phyloP scores from a whole-genome alignment of 2,888 invertebrate species.

The Dichetophora obliterata region DNA sequence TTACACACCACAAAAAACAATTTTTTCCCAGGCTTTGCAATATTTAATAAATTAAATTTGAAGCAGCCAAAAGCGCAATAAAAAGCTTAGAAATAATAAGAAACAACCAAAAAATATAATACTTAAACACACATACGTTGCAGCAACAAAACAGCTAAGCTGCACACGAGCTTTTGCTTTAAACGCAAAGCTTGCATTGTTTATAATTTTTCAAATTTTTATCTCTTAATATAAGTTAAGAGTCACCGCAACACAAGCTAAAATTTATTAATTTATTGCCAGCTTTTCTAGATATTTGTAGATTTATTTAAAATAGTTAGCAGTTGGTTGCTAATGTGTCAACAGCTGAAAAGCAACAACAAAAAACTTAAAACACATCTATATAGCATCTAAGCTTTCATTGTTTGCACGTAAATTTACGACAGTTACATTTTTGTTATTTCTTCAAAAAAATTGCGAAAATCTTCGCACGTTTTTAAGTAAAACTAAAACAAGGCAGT shows the following conservation, averaged over 20 bases:
- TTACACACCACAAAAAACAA: too few relatives aligned
- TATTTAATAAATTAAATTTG: too few relatives aligned
- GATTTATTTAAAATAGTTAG: slow-evolving; percentile 3
- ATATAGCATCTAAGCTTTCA: background rate
- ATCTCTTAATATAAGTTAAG: background rate
- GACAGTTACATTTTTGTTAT: background rate
- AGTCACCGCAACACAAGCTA: background rate
- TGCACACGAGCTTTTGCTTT: too few relatives aligned
- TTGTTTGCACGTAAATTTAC: background rate
- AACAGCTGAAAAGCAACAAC: background rate
- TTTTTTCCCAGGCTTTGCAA: too few relatives aligned
- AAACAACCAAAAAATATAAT: background rate
- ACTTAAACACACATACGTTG: background rate
- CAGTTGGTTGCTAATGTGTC: background rate
- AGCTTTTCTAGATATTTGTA: background rate
- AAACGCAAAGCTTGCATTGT: background rate
- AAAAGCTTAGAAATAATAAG: slow-evolving; percentile 16
- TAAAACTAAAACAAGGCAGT: too few relatives aligned
- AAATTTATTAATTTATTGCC: background rate
- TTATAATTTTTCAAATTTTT: too few relatives aligned
- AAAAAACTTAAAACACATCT: background rate
- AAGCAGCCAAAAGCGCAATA: too few relatives aligned
- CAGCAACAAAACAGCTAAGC: too few relatives aligned
- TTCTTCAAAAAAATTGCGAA: background rate
- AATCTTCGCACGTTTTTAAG: too few relatives aligned